phyloP scores from a whole-genome alignment of 2,113 vertebrate species.

The Ceratotherium simum region DNA sequence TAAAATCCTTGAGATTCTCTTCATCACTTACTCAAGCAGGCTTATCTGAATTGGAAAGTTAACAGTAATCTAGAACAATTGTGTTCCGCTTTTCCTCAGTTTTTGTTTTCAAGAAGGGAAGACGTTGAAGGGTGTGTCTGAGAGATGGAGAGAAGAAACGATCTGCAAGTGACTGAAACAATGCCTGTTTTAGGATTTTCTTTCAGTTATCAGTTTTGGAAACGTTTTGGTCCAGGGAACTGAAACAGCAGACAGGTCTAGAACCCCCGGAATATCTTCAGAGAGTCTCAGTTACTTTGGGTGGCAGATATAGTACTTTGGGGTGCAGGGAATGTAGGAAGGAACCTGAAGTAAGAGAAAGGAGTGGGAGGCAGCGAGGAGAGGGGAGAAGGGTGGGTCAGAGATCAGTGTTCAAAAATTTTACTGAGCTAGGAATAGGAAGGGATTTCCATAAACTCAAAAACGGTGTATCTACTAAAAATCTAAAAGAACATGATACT shows the following conservation, averaged over 20 bases:
- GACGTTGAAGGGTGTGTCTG: neutral
- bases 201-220: neutral
- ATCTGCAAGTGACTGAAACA: neutral
- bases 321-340: neutral
- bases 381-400: neutral
- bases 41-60: neutral
- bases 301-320: neutral
- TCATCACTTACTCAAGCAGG: neutral
- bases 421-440: neutral
- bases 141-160: neutral
- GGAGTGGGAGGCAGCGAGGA: neutral
- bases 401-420: neutral
- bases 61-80: neutral
- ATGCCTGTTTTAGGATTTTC: constrained; percentile 4
- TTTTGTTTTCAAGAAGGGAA: constrained; percentile 42
- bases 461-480: neutral
- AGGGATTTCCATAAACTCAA: constrained; percentile 24
- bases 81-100: neutral
- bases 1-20: neutral
- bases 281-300: neutral
- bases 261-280: neutral
- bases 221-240: neutral
- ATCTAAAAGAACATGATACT: neutral
- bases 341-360: neutral
- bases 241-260: neutral